A percentile compares a stretch with the other conserved stretches of the same genome.
Evolutionary conservation across 1,140 invertebrate genomes (phyloP).

Genomic region (Rhyzopertha dominica): DNA sequence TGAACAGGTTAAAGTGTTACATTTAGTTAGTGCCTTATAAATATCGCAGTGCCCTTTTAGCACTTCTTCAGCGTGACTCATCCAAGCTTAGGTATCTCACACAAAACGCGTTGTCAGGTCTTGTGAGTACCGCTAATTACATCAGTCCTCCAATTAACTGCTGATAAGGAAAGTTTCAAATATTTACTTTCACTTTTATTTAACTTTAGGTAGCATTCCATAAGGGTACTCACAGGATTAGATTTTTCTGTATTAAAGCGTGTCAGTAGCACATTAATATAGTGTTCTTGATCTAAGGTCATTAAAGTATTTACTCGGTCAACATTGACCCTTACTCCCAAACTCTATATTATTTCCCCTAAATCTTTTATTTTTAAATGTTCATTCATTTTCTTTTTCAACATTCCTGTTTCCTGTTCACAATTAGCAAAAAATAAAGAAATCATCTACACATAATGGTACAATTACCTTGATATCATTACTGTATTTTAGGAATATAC

Average conservation of each 20-base stretch:
- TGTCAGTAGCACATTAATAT: conserved; percentile 21
- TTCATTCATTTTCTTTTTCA: conserved; percentile 17
- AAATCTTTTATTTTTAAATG: conserved; percentile 34
- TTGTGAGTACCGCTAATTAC: conserved; percentile 12
- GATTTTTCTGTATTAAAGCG: conserved; percentile 21
- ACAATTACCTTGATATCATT: conserved; percentile 7
- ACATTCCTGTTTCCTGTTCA: conserved; percentile 12
- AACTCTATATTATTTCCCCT: conserved; percentile 27
- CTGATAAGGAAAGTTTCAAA: conserved; percentile 12
- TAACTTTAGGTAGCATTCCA: conserved; percentile 17
- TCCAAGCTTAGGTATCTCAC: conserved; percentile 26
- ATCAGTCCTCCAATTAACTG: conserved; percentile 6
- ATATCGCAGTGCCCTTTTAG: conserved; percentile 35
- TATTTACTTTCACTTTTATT: conserved; percentile 2
- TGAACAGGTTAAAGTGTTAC: too few relatives aligned
- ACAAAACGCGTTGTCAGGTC: conserved; percentile 4
- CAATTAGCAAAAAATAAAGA: conserved; percentile 17
- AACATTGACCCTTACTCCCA: conserved; percentile 27
- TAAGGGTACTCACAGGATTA: conserved; percentile 22
- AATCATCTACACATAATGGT: conserved; percentile 16
- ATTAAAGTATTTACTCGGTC: conserved; percentile 10
- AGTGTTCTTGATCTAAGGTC: conserved; percentile 24
- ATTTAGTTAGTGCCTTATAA: conserved; percentile 33
- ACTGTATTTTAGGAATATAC: conserved; percentile 12
- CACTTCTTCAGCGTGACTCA: conserved; percentile 24